phyloP scores from a whole-genome alignment of 2,888 invertebrate species.

The Drosophila anomalata region DNA sequence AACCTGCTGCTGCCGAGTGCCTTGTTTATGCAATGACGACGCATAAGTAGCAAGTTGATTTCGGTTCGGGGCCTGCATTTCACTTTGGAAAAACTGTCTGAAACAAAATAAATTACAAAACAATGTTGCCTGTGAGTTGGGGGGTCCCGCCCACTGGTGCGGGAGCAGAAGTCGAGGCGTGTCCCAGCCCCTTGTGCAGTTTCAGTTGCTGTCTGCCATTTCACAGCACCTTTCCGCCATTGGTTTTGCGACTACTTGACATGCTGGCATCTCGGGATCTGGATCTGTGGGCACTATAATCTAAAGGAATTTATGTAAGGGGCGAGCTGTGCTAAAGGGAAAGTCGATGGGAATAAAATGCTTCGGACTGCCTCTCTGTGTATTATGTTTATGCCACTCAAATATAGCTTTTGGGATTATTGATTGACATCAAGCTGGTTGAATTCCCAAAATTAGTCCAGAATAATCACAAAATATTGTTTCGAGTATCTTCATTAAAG shows the following conservation, averaged over 20 bases:
- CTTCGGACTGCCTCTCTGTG: slow-evolving; percentile 30
- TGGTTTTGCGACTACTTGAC: slow-evolving; percentile 50
- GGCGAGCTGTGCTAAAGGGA: neutral
- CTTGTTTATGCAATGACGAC: slow-evolving; percentile 68
- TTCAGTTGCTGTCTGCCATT: slow-evolving; percentile 43
- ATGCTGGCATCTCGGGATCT: slow-evolving; percentile 63
- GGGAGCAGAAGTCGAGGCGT: neutral
- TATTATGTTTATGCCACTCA: slow-evolving; percentile 71
- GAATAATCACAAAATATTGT: neutral
- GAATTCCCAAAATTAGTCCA: neutral
- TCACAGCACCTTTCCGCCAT: slow-evolving; percentile 43
- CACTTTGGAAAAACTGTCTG: slow-evolving; percentile 67
- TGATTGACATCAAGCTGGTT: slow-evolving; percentile 51
- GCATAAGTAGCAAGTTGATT: slow-evolving; percentile 72
- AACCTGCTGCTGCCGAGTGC: slow-evolving; percentile 25
- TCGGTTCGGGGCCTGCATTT: slow-evolving; percentile 11
- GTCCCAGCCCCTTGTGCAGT: slow-evolving; percentile 35
- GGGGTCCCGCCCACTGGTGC: neutral
- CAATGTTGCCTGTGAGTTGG: slow-evolving; percentile 61
- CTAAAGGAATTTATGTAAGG: slow-evolving; percentile 51
- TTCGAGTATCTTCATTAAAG: neutral
- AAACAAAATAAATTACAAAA: slow-evolving; percentile 79
- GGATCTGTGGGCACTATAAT: slow-evolving; percentile 68
- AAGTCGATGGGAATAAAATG: slow-evolving; percentile 36
- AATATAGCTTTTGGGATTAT: slow-evolving; percentile 60